Evolutionary conservation across 92 coral and sea anemone species (phyloP), one percentile per base, ranked within the genome.

Genomic region (Siderastrea siderea): DNA sequence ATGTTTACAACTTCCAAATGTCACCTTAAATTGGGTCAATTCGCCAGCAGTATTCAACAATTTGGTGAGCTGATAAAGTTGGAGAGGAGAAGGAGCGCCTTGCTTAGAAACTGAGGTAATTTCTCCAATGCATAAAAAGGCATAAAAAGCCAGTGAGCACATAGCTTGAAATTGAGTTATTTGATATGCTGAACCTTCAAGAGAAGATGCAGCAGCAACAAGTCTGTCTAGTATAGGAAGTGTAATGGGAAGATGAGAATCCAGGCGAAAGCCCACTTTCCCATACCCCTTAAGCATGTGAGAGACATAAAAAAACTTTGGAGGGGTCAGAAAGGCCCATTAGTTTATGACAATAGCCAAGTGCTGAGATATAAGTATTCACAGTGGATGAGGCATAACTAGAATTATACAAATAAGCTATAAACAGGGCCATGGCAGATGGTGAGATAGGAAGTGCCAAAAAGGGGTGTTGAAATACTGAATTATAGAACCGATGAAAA

Each of bases 211-310:
- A 0, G 60, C 60, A 26, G 67, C 5, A 14, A 72, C 16, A 14
- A 87, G 14, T 46, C 47, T 68, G 38, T 26, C 47, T 43, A 82
- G 62, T 2, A 91, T 78, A 14, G 94, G 92, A 1, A 88, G 59
- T 7, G 94, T 83, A 5, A 88, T 88, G 16, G 89, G 92, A 15
- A 91, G 89, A 58, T 86, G 77, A 16, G 55, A 43, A 61, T 91
- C 94, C 3, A 86, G 66, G 6, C 94, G 90, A 52, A 73, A 75
- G 64, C 89, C 78, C 7, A 80, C 51, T 66, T 91, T 87, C n/a
- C n/a, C n/a, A 82, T 89, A 93, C 44, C 93, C 95, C 53, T 86
- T 80, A 16, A 86, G 78, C 84, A n/a, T n/a, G n/a, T n/a, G n/a
- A n/a, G n/a, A n/a, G n/a, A n/a, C n/a, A n/a, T n/a, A n/a, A n/a